Evolutionary conservation across 2,113 vertebrate genomes (phyloP), one percentile per base, ranked within the genome.

Genomic region (Hippocampus mohnikei): DNA sequence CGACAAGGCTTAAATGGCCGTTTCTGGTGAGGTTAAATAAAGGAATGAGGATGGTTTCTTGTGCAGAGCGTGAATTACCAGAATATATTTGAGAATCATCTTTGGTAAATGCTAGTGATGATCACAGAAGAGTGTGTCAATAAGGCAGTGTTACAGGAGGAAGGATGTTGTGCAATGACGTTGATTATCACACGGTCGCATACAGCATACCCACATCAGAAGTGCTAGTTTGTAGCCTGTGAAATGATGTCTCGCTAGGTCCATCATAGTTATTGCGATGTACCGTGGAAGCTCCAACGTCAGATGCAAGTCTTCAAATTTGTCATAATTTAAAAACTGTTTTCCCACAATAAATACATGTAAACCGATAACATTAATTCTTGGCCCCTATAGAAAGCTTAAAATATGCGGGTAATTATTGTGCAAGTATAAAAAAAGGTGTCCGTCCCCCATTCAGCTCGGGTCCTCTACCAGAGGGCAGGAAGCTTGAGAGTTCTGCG

Each of bases 91-190:
- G 16, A 52, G 11, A 7, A 15, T 8, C 2, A 48, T 46, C 8
- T 42, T 33, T 21, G n/a, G 20, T 48, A 33, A 66, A 27, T 67
- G 13, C n/a, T 13, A n/a, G 0, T 37, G 41, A 27, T 23, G n/a
- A 27, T 15, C 10, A 37, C 71, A 46, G 1, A 56, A 74, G 2
- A 56, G 50, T 42, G 41, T 21, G 37, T 64, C 46, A 67, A 29
- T 29, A 29, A 40, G 20, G 56, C 5, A 46, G 48, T 67, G 21
- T 8, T 7, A 42, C 1, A 72, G 21, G 59, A 68, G 65, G 68
- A 67, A 78, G 56, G 37, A 77, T 70, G 5, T 73, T 79, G 23
- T 67, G 63, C 25, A 60, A 61, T 27, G 16, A 0, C 20, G 21
- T 68, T 5, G 2, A 23, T 18, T 63, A 10, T n/a, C 25, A 40